Evolutionary conservation across 2,888 invertebrate species (phyloP), one percentile per base, ranked within the genome.

Genomic region (Arctia plantaginis): DNA sequence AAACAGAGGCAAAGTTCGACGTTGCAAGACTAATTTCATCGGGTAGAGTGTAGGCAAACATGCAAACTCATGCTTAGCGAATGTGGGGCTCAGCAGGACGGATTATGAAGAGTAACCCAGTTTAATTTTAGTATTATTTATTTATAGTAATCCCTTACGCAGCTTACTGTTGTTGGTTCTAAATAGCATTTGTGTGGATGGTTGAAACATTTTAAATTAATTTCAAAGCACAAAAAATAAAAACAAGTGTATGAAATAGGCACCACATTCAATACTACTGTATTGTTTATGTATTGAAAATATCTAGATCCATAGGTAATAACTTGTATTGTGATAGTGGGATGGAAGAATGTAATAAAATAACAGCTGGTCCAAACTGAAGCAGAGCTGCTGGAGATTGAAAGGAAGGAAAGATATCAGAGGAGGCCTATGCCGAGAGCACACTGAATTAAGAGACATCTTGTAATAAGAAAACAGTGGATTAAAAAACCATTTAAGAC

Each of bases 131-230:
- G 64, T 66, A 68, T 77, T 75, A 77, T 77, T 77, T 77, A 75
- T 75, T 73, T 65, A 75, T 20, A 72, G 71, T 75, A 75, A 75
- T 75, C 77, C 77, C 75, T 73, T 72, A 77, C 77, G 62, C 51
- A 51, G 73, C 77, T 71, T 35, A 47, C 33, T 75, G 65, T 15
- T 64, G 74, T 55, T 66, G 66, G 15, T 71, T 67, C 41, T 65
- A 75, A 71, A 71, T 62, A 66, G 23, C 66, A 33, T 73, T 66
- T 67, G 74, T 68, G 33, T 62, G 27, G 71, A 71, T 67, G 59
- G 70, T 51, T 66, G 41, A 23, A 67, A 67, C 30, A 30, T 68
- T 62, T 64, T 47, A 20, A 51, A 23, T 51, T 1, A 8, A 51
- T 51, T 51, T 51, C 23, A 23, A 23, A 23, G 23, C 7, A 1